These are phyloP conservation scores for Chrysoperla carnea DNA, from an alignment of 1,140 invertebrate species.

Conservation along the genomic window DNA sequence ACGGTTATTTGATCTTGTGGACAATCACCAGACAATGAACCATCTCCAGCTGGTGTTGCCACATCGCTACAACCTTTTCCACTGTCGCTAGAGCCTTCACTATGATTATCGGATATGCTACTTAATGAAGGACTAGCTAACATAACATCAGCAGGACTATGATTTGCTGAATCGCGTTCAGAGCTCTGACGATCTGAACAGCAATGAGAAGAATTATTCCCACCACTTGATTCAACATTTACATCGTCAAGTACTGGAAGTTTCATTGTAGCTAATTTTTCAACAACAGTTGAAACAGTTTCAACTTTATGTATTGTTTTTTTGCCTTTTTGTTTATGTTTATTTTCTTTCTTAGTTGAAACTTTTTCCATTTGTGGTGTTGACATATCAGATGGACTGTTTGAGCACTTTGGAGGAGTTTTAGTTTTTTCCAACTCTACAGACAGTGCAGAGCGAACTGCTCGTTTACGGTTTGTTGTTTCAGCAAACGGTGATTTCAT, in stretches of 20 bases:
- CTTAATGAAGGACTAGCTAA: conserved; percentile 40
- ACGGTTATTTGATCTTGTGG: conserved; percentile 10
- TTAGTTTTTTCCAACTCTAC: conserved; percentile 1
- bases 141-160: conserved; percentile 44
- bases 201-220: conserved; percentile 20
- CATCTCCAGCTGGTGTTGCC: conserved; percentile 23
- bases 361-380: conserved; percentile 10
- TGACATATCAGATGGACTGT: neutral
- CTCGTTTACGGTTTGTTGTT: conserved; percentile 6
- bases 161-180: conserved; percentile 45
- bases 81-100: conserved; percentile 58
- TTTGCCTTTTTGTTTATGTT: neutral
- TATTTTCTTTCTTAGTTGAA: conserved; percentile 7
- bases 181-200: conserved; percentile 27
- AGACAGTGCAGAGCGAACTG: neutral
- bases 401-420: neutral
- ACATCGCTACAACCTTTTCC: conserved; percentile 54
- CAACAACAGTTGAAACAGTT: neutral
- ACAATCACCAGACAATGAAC: neutral
- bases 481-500: conserved; percentile 7
- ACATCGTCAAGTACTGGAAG: conserved; percentile 7
- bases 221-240: conserved; percentile 17
- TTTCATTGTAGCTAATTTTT: neutral
- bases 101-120: conserved; percentile 45
- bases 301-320: neutral